Conservation (phyloP, 2,797 vertebrate genomes). For the Sardinella longiceps region DNA sequence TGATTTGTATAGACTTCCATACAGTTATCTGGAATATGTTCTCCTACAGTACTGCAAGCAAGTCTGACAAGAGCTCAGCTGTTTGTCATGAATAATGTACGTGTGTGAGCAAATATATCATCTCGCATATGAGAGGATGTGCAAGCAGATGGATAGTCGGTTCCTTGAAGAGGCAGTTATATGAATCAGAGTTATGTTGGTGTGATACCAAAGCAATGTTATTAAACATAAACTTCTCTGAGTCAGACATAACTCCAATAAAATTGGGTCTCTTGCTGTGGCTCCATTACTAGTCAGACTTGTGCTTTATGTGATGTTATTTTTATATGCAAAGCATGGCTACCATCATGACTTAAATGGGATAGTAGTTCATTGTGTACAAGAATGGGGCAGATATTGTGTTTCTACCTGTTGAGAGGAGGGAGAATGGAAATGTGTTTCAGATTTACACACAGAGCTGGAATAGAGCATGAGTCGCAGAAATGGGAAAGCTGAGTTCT, state of each 20-base stretch:
- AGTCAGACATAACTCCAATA: background rate
- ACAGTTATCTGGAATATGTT: background rate
- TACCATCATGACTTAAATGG: background rate
- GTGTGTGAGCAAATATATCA: background rate
- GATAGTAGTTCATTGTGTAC: slow-evolving; percentile 5
- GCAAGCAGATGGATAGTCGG: background rate
- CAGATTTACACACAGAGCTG: slow-evolving; percentile 11
- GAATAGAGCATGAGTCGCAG: background rate
- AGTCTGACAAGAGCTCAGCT: background rate
- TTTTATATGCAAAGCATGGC: slow-evolving; percentile 6
- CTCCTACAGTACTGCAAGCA: background rate
- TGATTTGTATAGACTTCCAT: background rate
- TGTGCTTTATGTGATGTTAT: background rate
- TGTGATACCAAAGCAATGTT: background rate
- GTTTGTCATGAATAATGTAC: background rate
- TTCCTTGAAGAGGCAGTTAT: background rate
- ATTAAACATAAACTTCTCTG: background rate
- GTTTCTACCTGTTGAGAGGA: background rate
- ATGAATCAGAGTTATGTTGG: background rate
- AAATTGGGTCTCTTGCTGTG: background rate
- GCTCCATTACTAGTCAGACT: background rate
- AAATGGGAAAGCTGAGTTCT: background rate
- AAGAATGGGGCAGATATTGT: background rate
- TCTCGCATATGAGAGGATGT: background rate
- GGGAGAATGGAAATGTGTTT: slow-evolving; percentile 22